A percentile compares a stretch with the other conserved stretches of the same genome.
Conservation (phyloP, 2,888 invertebrate species). For the Cephus rjabovi region DNA sequence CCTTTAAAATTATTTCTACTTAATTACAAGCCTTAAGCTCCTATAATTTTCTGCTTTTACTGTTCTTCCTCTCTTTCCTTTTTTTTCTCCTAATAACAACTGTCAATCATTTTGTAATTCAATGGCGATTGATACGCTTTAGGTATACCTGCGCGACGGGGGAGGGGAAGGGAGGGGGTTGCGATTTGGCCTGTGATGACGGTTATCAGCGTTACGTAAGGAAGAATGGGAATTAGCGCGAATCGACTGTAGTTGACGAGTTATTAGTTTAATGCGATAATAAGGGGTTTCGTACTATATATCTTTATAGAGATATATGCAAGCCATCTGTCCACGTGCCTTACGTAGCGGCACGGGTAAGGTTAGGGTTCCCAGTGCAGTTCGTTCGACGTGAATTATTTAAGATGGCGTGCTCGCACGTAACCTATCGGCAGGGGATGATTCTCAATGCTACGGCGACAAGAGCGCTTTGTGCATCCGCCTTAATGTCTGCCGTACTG, state of each 20-base stretch:
- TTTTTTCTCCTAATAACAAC: background rate
- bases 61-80: no score
- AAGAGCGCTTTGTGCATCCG: background rate
- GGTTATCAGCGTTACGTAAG: background rate
- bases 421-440: background rate
- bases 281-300: background rate
- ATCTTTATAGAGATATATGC: background rate
- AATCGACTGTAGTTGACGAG: background rate
- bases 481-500: background rate
- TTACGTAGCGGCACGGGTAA: background rate
- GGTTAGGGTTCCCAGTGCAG: background rate
- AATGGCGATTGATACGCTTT: background rate
- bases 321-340: background rate
- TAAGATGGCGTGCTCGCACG: constrained; percentile 53
- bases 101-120: background rate
- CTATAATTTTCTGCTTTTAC: background rate
- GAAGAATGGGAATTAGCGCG: background rate
- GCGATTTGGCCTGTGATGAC: background rate
- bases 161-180: no score
- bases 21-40: background rate
- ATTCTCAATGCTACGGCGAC: background rate
- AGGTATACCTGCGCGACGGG: background rate
- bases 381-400: constrained; percentile 54
- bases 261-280: background rate
- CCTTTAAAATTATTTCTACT: background rate